Conservation (phyloP, 2,888 invertebrate genomes). For the Anorthoa munda region DNA sequence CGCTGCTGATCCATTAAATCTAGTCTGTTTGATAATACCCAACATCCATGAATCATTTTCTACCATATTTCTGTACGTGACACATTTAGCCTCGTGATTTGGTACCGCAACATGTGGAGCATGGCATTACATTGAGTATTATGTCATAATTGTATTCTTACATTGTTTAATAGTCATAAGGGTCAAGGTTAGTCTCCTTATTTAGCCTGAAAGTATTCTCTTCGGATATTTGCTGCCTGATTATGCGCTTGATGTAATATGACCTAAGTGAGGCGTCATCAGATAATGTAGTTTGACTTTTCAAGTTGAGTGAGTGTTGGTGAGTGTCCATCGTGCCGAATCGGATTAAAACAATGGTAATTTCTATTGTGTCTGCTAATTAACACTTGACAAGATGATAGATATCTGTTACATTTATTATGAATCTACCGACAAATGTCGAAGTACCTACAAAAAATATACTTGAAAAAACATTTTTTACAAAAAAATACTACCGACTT, state of each 20-base stretch:
- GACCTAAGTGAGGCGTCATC: too few relatives aligned
- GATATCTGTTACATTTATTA: too few relatives aligned
- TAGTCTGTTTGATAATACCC: background rate
- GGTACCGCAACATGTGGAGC: constrained; percentile 14
- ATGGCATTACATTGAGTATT: constrained; percentile 22
- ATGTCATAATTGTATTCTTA: constrained; percentile 24
- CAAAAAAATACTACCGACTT: too few relatives aligned
- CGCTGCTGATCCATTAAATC: background rate
- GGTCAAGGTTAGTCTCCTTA: constrained; percentile 15
- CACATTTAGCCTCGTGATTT: constrained; percentile 41
- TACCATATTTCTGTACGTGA: constrained; percentile 31
- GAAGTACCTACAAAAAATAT: too few relatives aligned
- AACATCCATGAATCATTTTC: constrained; percentile 39
- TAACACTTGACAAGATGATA: too few relatives aligned
- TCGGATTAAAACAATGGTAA: too few relatives aligned
- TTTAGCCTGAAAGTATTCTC: background rate
- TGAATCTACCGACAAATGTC: too few relatives aligned
- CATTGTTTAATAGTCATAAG: background rate
- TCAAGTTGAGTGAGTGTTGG: too few relatives aligned
- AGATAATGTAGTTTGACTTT: background rate
- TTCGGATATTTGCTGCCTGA: background rate
- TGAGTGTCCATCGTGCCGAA: too few relatives aligned
- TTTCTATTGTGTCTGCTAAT: too few relatives aligned
- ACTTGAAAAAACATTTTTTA: too few relatives aligned
- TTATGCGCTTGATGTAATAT: too few relatives aligned